Conservation (phyloP, 2,797 vertebrate species). For the Prionace glauca region DNA sequence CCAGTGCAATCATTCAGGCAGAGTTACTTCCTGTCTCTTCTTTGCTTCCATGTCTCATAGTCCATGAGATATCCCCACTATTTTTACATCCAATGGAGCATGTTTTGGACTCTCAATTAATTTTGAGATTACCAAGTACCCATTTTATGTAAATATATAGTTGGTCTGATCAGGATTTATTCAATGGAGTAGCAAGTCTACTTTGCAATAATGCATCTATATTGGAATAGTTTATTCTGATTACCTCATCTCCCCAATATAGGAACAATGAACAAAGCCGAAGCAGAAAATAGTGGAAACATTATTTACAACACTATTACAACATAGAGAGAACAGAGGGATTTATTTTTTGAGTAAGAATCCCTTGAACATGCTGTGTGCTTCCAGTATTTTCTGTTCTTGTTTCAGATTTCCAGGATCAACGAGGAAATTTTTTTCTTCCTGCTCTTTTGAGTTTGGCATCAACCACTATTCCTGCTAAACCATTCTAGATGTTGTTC, state of each 20-base stretch:
- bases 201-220: background rate
- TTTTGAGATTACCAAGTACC: background rate
- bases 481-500: background rate
- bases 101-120: background rate
- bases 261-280: background rate
- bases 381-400: background rate
- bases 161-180: background rate
- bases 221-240: background rate
- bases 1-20: background rate
- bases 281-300: background rate
- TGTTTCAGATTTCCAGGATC: background rate
- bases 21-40: background rate
- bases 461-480: background rate
- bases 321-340: background rate
- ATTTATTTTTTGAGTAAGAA: background rate
- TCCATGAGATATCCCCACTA: background rate
- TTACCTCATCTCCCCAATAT: background rate
- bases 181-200: background rate
- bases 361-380: background rate
- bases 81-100: background rate
- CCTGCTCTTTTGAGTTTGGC: background rate
- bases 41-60: background rate
- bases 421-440: background rate
- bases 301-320: too few relatives aligned
- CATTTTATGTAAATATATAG: background rate